Base-by-base conservation (phyloP, 2,888 invertebrate genomes). In the Volucella inflata region DNA sequence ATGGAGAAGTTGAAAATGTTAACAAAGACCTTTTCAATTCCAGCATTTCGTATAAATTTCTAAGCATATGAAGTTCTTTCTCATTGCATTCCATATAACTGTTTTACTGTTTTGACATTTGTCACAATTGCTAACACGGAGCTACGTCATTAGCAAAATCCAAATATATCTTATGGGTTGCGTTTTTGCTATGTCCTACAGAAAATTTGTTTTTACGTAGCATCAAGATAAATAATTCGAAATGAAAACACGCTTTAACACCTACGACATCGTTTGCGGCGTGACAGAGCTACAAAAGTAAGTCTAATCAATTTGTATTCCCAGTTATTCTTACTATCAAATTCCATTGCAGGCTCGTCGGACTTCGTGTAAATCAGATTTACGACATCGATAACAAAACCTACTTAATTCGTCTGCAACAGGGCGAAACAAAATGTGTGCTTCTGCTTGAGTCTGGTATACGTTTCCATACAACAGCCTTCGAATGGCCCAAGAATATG, bases 401-500 rank as follows among this genome's bases (percentile, higher is more conserved):
- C 0, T 99, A 99, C 92, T 94, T 99, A 53, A 96, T 99, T 87
- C 95, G 96, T 62, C 93, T 97, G 46, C 97, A 96, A 91, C 94
- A 96, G 84, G 95, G 95, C 0, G 98, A 98, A 90, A 95, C 96
- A 89, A 99, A 99, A 93, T 94, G 94, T 67, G 95, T 98, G 10
- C 93, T 99, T 40, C 92, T 99, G 8, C 92, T 99, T 42, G 99
- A 99, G 93, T 99, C 99, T 0, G 99, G 98, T 0, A 96, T 95
- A 88, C 94, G 99, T 79, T 95, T 99, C 81, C 99, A 99, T 90
- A 96, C 96, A 6, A 99, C 99, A 11, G 96, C 94, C 48, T 99
- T 98, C 93, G 99, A 99, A 91, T 99, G 99, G 99, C 99, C 99
- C 0, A 99, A 99, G 93, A 98, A 98, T 94, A 94, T 95, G 50